These are phyloP conservation scores for Choristoneura fumiferana DNA, from an alignment of 1,140 invertebrate genomes.

Conservation along the genomic window DNA sequence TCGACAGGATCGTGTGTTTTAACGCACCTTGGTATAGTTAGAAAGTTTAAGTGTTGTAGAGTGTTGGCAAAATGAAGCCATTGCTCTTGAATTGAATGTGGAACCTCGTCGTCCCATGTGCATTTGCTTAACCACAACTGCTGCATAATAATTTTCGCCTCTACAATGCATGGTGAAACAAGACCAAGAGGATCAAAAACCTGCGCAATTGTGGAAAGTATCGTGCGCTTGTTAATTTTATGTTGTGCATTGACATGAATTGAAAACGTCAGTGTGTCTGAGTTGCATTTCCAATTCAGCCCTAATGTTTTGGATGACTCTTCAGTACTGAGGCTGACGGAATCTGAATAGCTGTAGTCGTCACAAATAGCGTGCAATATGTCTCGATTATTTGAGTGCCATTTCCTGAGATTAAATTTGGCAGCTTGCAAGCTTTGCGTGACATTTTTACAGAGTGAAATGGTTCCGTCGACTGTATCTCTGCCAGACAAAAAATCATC, in stretches of 20 bases:
- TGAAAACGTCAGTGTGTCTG: constrained; percentile 18
- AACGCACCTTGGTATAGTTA: constrained; percentile 27
- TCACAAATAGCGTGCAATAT: constrained; percentile 1
- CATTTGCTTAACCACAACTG: constrained; percentile 35
- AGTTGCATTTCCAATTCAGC: constrained; percentile 12
- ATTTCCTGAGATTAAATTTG: constrained; percentile 21
- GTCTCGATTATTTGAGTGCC: constrained; percentile 15
- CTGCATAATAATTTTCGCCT: constrained; percentile 46
- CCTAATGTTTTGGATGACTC: constrained; percentile 23
- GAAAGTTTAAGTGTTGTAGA: constrained; percentile 22
- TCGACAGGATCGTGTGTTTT: background rate
- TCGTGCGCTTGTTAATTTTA: constrained; percentile 23
- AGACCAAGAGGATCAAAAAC: constrained; percentile 46
- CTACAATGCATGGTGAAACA: constrained; percentile 39
- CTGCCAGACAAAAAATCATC: constrained; percentile 66
- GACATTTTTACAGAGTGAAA: constrained; percentile 20
- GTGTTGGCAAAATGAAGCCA: constrained; percentile 25
- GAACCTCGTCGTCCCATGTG: constrained; percentile 30
- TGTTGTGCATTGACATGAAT: constrained; percentile 10
- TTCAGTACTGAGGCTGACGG: background rate
- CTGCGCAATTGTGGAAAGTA: constrained; percentile 35
- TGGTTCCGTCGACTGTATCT: background rate
- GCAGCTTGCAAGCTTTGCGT: constrained; percentile 18
- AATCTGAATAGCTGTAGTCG: constrained; percentile 17
- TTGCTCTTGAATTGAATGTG: constrained; percentile 19